phyloP scores from a whole-genome alignment of 2,888 invertebrate genomes.

The Deladenus siricidicola region DNA sequence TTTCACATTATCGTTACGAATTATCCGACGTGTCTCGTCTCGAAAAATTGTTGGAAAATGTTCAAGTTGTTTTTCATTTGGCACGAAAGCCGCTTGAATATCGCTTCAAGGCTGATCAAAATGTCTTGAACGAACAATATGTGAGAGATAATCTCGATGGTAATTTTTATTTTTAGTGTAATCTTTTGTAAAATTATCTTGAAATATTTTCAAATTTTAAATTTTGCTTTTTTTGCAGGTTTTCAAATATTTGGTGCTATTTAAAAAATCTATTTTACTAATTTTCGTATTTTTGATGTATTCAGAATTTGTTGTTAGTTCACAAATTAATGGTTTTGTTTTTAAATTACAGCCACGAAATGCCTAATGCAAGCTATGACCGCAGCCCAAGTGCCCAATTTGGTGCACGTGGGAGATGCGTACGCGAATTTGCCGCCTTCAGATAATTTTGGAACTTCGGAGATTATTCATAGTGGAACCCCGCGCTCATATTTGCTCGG shows the following conservation, averaged over 20 bases:
- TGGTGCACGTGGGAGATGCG: constrained; percentile 46
- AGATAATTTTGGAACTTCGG: constrained; percentile 48
- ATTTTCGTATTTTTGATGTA: constrained; percentile 29
- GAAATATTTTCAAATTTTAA: background rate
- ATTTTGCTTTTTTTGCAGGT: too few relatives aligned
- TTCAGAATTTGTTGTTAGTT: constrained; percentile 12
- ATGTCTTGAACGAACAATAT: constrained; percentile 19
- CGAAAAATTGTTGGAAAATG: constrained; percentile 31
- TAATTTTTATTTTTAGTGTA: too few relatives aligned
- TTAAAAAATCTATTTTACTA: too few relatives aligned
- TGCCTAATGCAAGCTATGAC: constrained; percentile 38
- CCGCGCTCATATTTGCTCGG: constrained; percentile 41
- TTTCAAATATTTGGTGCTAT: too few relatives aligned
- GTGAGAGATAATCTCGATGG: constrained; percentile 28
- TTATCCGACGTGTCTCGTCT: constrained; percentile 25
- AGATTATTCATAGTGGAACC: constrained; percentile 36
- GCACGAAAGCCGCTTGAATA: constrained; percentile 29
- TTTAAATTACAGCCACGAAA: constrained; percentile 36
- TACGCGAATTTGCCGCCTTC: constrained; percentile 42
- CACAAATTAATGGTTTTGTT: background rate
- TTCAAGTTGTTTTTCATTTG: constrained; percentile 27
- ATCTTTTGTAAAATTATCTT: too few relatives aligned
- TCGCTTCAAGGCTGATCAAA: constrained; percentile 12
- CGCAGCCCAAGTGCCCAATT: constrained; percentile 25
- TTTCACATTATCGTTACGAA: constrained; percentile 28